A percentile compares a stretch with the other conserved stretches of the same genome.
Conservation (phyloP, 2,797 vertebrate species). For the Neosilurus hyrtlii region DNA sequence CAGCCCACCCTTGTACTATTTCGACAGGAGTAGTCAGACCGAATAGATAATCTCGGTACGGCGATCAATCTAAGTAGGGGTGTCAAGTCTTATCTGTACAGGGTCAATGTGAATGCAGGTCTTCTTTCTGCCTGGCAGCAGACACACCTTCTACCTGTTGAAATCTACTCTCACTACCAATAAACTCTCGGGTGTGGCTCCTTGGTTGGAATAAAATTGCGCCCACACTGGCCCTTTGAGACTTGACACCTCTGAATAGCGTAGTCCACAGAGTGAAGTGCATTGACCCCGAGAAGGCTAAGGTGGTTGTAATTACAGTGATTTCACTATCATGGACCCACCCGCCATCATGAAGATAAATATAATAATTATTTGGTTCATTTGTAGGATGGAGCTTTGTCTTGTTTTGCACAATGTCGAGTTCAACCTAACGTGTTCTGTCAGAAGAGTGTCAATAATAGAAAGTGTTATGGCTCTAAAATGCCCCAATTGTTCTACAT, state of each 20-base stretch:
- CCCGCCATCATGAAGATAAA: neutral
- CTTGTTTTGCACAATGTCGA: neutral
- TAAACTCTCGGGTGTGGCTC: too few species aligned
- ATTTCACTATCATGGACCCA: neutral
- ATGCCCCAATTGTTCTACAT: neutral
- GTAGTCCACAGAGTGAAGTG: neutral
- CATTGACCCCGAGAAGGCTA: neutral
- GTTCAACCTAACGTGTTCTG: neutral
- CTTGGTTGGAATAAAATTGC: too few species aligned
- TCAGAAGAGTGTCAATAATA: too few species aligned
- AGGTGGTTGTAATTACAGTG: neutral
- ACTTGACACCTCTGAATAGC: too few species aligned
- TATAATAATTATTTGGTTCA: neutral
- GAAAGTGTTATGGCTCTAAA: neutral
- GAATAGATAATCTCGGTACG: neutral
- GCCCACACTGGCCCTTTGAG: too few species aligned
- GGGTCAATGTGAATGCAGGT: too few species aligned
- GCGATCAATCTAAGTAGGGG: neutral
- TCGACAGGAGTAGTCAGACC: neutral
- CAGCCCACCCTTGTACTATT: neutral
- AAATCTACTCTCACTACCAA: too few species aligned
- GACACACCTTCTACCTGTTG: too few species aligned
- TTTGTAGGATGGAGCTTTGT: neutral
- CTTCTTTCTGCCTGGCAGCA: too few species aligned
- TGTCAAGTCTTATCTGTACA: too few species aligned